Conservation (phyloP, 2,888 invertebrate genomes). For the Trissolcus brochymenae region DNA sequence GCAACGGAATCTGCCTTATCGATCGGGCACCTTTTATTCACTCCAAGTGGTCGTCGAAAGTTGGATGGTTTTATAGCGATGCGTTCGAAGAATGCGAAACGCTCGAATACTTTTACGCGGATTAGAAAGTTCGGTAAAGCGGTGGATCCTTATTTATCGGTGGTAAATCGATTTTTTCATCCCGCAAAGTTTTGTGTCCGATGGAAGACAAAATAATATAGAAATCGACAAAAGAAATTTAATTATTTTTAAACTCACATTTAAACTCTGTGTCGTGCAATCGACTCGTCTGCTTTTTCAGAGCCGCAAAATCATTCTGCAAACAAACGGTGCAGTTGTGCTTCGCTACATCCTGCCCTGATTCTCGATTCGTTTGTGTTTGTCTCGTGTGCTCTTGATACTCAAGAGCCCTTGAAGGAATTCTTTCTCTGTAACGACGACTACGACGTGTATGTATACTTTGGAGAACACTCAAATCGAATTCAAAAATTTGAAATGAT, state of each 20-base stretch:
- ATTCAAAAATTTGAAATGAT: conserved; percentile 16
- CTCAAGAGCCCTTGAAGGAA: conserved; percentile 27
- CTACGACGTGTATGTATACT: conserved; percentile 6
- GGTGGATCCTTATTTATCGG: conserved; percentile 37
- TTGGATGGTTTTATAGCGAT: conserved; percentile 27
- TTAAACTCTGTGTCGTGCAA: conserved; percentile 27
- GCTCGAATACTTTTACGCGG: conserved; percentile 20
- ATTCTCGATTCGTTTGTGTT: conserved; percentile 35
- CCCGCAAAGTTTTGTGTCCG: neutral
- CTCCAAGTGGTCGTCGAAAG: conserved; percentile 21
- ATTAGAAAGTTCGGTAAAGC: conserved; percentile 28
- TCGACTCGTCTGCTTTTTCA: conserved; percentile 4
- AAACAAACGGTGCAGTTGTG: conserved; percentile 22
- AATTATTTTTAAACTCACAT: conserved; percentile 16
- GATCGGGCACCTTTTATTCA: conserved; percentile 13
- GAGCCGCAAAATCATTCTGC: conserved; percentile 22
- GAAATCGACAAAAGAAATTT: conserved; percentile 1
- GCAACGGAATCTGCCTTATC: conserved; percentile 9
- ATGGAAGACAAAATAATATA: neutral
- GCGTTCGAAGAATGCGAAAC: conserved; percentile 30
- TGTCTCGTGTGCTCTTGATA: conserved; percentile 29
- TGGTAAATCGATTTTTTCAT: conserved; percentile 8
- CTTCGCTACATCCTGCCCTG: conserved; percentile 22
- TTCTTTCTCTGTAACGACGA: conserved; percentile 25
- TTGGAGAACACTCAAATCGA: conserved; percentile 10